Conservation (phyloP, 2,888 invertebrate species). For the Aphrophora alni region DNA sequence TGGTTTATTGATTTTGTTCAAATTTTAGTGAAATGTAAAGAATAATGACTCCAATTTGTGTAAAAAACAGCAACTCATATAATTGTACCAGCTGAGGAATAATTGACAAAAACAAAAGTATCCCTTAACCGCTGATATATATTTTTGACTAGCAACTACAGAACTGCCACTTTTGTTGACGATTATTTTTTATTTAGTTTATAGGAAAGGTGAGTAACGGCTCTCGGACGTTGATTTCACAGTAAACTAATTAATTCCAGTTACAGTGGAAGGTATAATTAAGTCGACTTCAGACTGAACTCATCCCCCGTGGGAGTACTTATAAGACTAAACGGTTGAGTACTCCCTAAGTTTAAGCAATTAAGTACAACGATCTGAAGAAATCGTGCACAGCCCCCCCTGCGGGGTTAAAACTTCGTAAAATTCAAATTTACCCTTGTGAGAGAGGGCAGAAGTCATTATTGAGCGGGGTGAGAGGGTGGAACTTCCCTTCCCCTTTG, state of each 20-base stretch:
- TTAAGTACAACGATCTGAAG: background rate
- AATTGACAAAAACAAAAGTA: too few species aligned
- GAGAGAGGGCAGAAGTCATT: background rate
- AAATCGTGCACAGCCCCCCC: background rate
- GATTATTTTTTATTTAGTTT: too few species aligned
- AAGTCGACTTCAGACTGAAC: background rate
- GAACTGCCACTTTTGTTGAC: too few species aligned
- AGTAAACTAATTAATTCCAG: background rate
- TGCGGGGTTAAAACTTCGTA: background rate
- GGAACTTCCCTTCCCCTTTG: background rate
- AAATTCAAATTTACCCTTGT: conserved; percentile 2
- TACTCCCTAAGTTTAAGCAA: background rate
- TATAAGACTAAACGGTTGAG: background rate
- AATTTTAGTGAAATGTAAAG: too few species aligned
- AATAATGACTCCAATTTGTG: too few species aligned
- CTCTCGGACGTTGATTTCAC: background rate
- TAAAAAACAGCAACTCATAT: too few species aligned
- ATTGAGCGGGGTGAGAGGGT: background rate
- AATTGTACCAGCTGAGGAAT: too few species aligned
- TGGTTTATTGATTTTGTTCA: too few species aligned
- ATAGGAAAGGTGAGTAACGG: too few species aligned
- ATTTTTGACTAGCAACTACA: too few species aligned
- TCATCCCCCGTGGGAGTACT: background rate
- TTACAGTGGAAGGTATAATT: background rate
- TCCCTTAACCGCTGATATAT: too few species aligned